Evolutionary conservation across 2,888 invertebrate species (phyloP).

Genomic region (Chironomus riparius): DNA sequence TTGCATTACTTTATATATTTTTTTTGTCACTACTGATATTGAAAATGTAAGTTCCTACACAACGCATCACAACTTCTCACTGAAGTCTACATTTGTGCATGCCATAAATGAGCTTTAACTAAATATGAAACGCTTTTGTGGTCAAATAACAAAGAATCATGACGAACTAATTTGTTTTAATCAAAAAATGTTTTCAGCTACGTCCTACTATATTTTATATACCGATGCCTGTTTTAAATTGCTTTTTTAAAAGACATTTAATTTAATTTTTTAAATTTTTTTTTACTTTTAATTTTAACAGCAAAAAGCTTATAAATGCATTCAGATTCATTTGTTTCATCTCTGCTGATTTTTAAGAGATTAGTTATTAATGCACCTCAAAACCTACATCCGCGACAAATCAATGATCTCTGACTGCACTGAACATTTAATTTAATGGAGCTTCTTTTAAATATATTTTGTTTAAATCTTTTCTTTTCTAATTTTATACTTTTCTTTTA

Average conservation of each 20-base stretch:
- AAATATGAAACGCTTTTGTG: not conserved
- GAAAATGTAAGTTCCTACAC: not conserved
- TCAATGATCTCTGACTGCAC: not conserved
- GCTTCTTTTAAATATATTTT: not conserved
- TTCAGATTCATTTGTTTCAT: not conserved
- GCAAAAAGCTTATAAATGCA: conserved; percentile 19
- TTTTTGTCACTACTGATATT: not conserved
- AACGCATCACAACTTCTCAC: not conserved
- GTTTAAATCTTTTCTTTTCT: not conserved
- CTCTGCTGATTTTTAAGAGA: not conserved
- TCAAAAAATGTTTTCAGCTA: not conserved
- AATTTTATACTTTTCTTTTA: no score
- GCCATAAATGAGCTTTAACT: not conserved
- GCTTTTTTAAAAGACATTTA: conserved; percentile 1
- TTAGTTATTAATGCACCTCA: not conserved
- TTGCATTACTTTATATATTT: not conserved
- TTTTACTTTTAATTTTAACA: conserved; percentile 18
- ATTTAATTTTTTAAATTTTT: not conserved
- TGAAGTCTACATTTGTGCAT: not conserved
- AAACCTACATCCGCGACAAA: not conserved
- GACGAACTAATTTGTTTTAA: not conserved
- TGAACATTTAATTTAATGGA: not conserved
- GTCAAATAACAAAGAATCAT: not conserved
- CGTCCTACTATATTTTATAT: conserved; percentile 1
- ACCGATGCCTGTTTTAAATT: conserved; percentile 7